Percentiles rank a stretch among this genome's conserved stretches.
phyloP scores from a whole-genome alignment of 2,113 vertebrate genomes.

The Xyrauchen texanus region DNA sequence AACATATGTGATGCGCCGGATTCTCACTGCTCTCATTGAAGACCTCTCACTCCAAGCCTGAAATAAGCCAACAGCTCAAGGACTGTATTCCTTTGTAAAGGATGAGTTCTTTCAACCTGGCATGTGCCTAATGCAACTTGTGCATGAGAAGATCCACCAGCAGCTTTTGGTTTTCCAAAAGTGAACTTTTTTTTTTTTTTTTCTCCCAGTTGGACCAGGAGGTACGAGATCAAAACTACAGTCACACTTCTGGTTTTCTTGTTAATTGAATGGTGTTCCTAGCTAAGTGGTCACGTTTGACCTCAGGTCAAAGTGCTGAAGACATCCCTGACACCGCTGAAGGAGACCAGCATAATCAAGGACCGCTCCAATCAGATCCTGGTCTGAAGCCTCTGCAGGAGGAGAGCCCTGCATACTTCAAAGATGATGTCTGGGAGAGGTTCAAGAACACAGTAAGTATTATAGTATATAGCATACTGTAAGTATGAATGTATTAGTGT shows the following conservation, averaged over 20 bases:
- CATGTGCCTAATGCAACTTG: too few relatives aligned
- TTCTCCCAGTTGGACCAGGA: neutral
- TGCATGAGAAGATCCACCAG: neutral
- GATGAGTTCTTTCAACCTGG: too few relatives aligned
- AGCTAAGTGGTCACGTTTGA: neutral
- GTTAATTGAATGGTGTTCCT: neutral
- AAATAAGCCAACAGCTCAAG: neutral
- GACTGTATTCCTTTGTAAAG: neutral
- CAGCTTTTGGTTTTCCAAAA: conserved; percentile 1
- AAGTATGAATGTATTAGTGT: too few relatives aligned
- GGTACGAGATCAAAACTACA: neutral
- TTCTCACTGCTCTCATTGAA: neutral
- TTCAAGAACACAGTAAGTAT: too few relatives aligned
- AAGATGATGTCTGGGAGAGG: too few relatives aligned
- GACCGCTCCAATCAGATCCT: too few relatives aligned
- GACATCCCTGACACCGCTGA: neutral
- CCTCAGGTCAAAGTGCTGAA: neutral
- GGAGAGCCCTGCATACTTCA: too few relatives aligned
- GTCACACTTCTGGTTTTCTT: neutral
- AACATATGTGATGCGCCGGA: neutral
- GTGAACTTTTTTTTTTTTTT: neutral
- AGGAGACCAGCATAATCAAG: too few relatives aligned
- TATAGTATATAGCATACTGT: too few relatives aligned
- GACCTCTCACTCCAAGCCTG: neutral
- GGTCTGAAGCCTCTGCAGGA: too few relatives aligned